Base-by-base conservation (phyloP, 2,888 invertebrate species). In the Troides oblongomaculatus region DNA sequence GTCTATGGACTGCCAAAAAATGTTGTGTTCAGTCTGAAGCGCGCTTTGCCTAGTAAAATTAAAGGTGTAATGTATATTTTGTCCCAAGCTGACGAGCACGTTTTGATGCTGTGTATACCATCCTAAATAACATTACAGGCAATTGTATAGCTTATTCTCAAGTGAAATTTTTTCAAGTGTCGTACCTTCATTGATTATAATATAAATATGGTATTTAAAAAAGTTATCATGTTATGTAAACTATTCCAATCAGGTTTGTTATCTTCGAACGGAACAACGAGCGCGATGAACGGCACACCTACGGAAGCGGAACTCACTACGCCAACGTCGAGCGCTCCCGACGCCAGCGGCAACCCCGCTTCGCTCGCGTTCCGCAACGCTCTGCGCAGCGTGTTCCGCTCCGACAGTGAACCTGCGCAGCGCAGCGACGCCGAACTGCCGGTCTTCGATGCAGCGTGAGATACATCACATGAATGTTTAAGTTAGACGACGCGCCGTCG, bases 281-380 rank as follows among this genome's bases (percentile, higher is more conserved):
- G 79, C 21, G 84, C 89, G 0, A 83, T 78, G 0, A 85, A 85
- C 69, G 89, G 81, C 0, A 85, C 90, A 0, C 92, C 92, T 0
- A 84, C 87, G 0, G 92, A 92, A 67, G 86, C 90, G 0, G 93
- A 92, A 58, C 80, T 89, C 2, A 86, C 90, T 0, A 92, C 93
- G 1, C 92, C 92, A 0, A 92, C 92, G 23, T 88, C 90, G 0
- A 83, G 86, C 0, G 86, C 88, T 0, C 89, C 90, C 1, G 90
- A 87, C 23, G 75, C 81, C 23, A 78, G 72, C 50, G 81, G 79
- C 69, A 85, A 84, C 69, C 84, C 88, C 0, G 85, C 86, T 0
- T 88, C 91, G 0, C 81, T 90, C 0, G 89, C 91, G 23, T 76
- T 92, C 4, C 81, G 90, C 56, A 92, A 88, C 76, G 92, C 91